Evolutionary conservation across 2,888 invertebrate genomes (phyloP), one percentile per base, ranked within the genome.

Genomic region (Campoplex nolae): DNA sequence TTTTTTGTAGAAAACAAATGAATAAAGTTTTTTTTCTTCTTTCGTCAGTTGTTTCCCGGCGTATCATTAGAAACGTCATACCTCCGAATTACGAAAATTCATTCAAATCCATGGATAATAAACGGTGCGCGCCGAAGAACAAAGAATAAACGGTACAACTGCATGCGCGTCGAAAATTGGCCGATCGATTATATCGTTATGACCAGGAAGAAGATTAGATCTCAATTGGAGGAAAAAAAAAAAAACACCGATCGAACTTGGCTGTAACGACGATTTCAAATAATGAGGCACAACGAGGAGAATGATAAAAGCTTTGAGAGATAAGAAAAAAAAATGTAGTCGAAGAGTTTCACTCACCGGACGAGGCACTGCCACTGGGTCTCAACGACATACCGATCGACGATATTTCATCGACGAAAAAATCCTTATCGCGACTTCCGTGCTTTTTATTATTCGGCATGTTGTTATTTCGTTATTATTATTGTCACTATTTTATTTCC

Each of bases 361-460:
- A 97, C 92, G 97, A 97, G 93, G 96, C 96, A 94, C 97, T 97
- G 92, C 96, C 95, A 93, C 97, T 97, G 93, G 96, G 96, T 92
- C 96, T 96, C 95, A 97, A 95, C 88, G 96, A 97, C 97, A 98
- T 98, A 94, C 97, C 98, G 94, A 98, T 97, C 92, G 98, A 97
- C 95, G 96, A 97, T 94, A 97, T 97, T 95, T 97, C 97, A 88
- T 94, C 93, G 90, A 90, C 92, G 90, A 93, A 93, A 89, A 92
- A 91, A 90, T 94, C 93, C 89, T 93, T 94, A 84, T 92, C 90
- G 86, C 93, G 93, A 89, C 89, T 91, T 84, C 89, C 92, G 71
- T 90, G 89, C 88, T 91, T 92, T 91, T 94, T 94, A 91, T 93
- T 78, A 56, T 78, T 93, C 90, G 94, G 94, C 94, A 94, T 23